Evolutionary conservation across 1,140 invertebrate genomes (phyloP).

Genomic region (Monomorium pharaonis): DNA sequence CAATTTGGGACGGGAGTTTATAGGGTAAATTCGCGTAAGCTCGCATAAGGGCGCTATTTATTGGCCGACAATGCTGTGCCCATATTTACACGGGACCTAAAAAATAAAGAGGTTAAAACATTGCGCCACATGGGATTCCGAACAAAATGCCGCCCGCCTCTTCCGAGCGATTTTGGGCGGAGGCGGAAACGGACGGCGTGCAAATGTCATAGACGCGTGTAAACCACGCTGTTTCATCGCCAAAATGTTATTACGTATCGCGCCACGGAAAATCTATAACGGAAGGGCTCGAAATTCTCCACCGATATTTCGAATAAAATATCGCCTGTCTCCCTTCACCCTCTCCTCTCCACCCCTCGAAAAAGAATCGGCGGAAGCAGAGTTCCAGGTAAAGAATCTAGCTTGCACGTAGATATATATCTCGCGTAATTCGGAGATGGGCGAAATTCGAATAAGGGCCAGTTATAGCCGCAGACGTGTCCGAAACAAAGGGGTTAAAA

Average conservation of each 20-base stretch:
- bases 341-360: too few species aligned
- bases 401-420: not conserved
- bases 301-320: not conserved
- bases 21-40: too few species aligned
- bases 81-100: too few species aligned
- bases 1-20: too few species aligned
- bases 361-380: not conserved
- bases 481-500: not conserved
- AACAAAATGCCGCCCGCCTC: not conserved
- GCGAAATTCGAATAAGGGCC: not conserved
- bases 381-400: not conserved
- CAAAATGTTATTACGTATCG: constrained; percentile 4
- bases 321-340: not conserved
- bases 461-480: not conserved
- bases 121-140: too few species aligned
- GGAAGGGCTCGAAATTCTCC: not conserved
- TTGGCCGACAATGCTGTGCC: too few species aligned
- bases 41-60: too few species aligned
- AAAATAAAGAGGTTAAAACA: too few species aligned
- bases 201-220: not conserved
- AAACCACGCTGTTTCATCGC: not conserved
- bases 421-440: not conserved
- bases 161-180: not conserved
- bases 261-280: constrained; percentile 7
- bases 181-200: not conserved